Evolutionary conservation across 2,888 invertebrate species (phyloP), one percentile per base, ranked within the genome.

Genomic region (Cosmia trapezina): DNA sequence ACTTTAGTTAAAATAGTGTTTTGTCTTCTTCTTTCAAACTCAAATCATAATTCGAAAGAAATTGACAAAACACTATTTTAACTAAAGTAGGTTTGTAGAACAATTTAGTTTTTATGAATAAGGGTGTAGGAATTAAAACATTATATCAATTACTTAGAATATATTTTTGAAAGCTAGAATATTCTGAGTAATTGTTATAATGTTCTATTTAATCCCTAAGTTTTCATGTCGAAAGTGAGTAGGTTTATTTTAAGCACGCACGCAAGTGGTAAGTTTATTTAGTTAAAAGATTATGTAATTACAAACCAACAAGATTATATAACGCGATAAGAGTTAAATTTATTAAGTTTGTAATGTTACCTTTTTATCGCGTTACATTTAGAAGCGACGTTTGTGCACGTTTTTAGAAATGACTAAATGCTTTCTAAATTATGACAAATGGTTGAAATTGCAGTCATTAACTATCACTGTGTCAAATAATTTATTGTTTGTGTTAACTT

Each of bases 241-340:
- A 37, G 12, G 7, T 41, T 56, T 41, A 69, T 69, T 59, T n/a
- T 7, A 56, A 0, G 5, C 41, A 47, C 9, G 33, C 78, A 75
- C 71, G 78, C 53, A 17, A 70, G 12, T 60, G n/a, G 14, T 22
- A 43, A 33, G 70, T 43, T 60, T 22, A 60, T 19, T 47, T 78
- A 43, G 57, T 14, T 49, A 60, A 33, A 54, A 75, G 12, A 78
- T 70, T 64, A 73, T 76, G 28, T 43, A 59, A 76, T 76, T 53
- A 53, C 17, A 53, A 73, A 47, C 9, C 11, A 37, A 76, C 73
- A 59, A 11, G 62, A 59, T 63, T 45, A 43, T 43, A 0, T 78
- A 33, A 19, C 7, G 12, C 62, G 76, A 76, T 76, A 63, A 79
- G 41, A 19, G 22, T 19, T 43, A n/a, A 59, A 79, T 72, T 56